Percentiles rank a stretch among this genome's conserved stretches.
phyloP scores from a whole-genome alignment of 2,797 vertebrate species.

The Coranthus polyacanthus region DNA sequence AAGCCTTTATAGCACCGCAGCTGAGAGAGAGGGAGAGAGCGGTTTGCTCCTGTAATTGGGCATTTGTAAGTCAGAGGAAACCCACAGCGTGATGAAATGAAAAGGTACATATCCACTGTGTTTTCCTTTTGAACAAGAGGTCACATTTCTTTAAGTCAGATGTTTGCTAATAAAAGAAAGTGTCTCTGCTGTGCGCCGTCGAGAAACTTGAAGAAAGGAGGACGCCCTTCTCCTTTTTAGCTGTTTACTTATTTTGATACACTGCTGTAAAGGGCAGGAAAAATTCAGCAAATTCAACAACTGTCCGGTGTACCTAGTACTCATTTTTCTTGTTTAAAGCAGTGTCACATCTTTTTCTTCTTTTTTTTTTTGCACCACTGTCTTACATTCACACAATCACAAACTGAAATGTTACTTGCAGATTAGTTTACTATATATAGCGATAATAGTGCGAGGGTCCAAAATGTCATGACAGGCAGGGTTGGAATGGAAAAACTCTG shows the following conservation, averaged over 20 bases:
- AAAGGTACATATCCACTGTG: slow-evolving; percentile 30
- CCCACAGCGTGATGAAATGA: slow-evolving; percentile 11
- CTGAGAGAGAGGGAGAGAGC: slow-evolving; percentile 2
- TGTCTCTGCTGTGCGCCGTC: slow-evolving; percentile 17
- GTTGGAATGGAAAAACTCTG: no score
- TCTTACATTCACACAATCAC: slow-evolving; percentile 8
- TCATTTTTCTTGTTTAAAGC: slow-evolving; percentile 12
- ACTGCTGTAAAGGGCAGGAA: slow-evolving; percentile 12
- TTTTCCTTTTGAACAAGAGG: slow-evolving; percentile 22
- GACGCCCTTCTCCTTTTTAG: slow-evolving; percentile 13
- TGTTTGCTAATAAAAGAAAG: slow-evolving; percentile 3
- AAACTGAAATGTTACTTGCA: neutral
- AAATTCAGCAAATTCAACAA: slow-evolving; percentile 13
- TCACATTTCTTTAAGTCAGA: neutral
- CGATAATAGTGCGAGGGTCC: no score
- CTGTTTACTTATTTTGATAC: slow-evolving; percentile 47
- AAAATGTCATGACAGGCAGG: no score
- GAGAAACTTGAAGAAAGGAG: slow-evolving; percentile 3
- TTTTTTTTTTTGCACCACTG: slow-evolving; percentile 7
- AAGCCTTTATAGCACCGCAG: slow-evolving; percentile 31
- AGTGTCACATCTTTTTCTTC: no score
- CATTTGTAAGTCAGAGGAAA: slow-evolving; percentile 17
- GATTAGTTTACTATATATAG: neutral
- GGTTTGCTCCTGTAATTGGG: slow-evolving; percentile 5
- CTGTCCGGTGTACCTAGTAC: slow-evolving; percentile 4